Evolutionary conservation across 2,113 vertebrate genomes (phyloP).

Genomic region (Passer domesticus): DNA sequence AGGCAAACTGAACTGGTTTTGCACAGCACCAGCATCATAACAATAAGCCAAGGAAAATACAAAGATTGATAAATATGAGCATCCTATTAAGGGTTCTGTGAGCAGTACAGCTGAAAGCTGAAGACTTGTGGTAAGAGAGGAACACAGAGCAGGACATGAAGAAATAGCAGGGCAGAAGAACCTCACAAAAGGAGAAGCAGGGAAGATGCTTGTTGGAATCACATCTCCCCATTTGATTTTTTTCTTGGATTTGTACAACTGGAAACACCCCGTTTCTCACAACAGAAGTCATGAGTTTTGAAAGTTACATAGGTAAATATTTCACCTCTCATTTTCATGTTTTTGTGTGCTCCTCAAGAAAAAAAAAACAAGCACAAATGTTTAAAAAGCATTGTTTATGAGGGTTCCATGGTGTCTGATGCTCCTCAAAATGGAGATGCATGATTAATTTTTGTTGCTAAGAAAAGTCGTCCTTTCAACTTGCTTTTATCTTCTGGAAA

Average conservation of each 20-base stretch:
- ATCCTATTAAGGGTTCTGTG: not conserved
- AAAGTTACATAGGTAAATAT: not conserved
- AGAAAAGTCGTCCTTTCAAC: not conserved
- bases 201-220: not conserved
- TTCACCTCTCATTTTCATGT: not conserved
- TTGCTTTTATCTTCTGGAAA: constrained; percentile 34
- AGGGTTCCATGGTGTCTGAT: not conserved
- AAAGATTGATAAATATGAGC: not conserved
- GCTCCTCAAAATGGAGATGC: not conserved
- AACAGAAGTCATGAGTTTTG: not conserved
- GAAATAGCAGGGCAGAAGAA: not conserved
- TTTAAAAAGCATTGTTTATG: not conserved
- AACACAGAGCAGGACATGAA: not conserved
- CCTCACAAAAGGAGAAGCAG: not conserved
- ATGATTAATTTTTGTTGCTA: not conserved
- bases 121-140: not conserved
- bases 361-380: not conserved
- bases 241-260: not conserved
- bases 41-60: not conserved
- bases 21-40: not conserved
- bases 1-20: not conserved
- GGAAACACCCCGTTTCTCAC: not conserved
- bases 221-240: not conserved
- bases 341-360: not conserved
- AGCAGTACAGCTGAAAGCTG: not conserved